phyloP scores from a whole-genome alignment of 2,888 invertebrate genomes.

The Torymus tubicola region DNA sequence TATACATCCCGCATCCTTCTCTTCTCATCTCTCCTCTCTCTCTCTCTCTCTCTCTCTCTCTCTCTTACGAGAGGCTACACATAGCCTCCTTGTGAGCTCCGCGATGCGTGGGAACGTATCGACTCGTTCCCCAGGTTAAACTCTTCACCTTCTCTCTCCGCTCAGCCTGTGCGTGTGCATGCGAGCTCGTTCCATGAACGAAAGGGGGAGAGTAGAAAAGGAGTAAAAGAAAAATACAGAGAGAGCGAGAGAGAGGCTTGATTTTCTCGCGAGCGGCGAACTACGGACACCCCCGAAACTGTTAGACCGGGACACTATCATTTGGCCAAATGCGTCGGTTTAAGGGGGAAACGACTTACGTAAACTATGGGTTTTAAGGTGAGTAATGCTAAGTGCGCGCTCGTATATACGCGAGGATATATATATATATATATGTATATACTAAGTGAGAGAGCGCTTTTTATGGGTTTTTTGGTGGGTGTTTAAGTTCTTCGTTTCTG shows the following conservation, averaged over 20 bases:
- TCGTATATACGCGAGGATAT: no score
- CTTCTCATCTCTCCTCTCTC: no score
- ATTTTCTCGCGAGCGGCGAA: slow-evolving; percentile 4
- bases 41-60: no score
- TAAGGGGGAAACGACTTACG: no score
- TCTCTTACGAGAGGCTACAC: slow-evolving; percentile 18
- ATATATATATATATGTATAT: no score
- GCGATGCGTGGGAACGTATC: slow-evolving; percentile 73
- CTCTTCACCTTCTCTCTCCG: slow-evolving; percentile 57
- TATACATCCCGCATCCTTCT: not conserved
- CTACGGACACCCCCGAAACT: slow-evolving; percentile 18
- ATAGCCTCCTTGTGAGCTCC: not conserved
- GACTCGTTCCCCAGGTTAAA: slow-evolving; percentile 64
- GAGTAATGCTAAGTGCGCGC: no score
- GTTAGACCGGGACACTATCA: slow-evolving; percentile 17
- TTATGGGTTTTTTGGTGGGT: no score
- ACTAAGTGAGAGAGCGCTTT: no score
- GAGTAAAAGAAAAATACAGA: not conserved
- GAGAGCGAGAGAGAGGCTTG: slow-evolving; percentile 13
- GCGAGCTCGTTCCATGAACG: slow-evolving; percentile 18
- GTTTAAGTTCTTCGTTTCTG: no score
- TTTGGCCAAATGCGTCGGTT: slow-evolving; percentile 6
- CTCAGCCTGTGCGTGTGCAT: slow-evolving; percentile 9
- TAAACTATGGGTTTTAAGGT: slow-evolving; percentile 11
- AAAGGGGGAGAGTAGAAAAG: not conserved